Evolutionary conservation across 2,888 invertebrate genomes (phyloP).

Genomic region (Idaea biselata): DNA sequence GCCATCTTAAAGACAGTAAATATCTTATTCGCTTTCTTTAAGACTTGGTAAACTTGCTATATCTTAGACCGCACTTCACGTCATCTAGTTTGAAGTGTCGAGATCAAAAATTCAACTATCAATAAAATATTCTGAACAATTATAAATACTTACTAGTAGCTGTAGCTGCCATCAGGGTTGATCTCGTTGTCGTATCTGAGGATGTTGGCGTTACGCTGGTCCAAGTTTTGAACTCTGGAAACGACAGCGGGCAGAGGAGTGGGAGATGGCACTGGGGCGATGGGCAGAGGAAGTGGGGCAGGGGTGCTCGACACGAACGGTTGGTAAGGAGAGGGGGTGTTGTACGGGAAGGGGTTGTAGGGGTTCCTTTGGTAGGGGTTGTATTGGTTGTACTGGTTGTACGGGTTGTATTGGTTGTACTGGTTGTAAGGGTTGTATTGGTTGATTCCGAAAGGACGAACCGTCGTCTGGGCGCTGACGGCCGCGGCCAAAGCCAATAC

Average conservation of each 20-base stretch:
- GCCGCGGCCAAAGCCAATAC: constrained; percentile 51
- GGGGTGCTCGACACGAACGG: constrained; percentile 20
- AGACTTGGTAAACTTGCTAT: no score
- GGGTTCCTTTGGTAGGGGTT: constrained; percentile 21
- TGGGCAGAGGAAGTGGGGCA: constrained; percentile 9
- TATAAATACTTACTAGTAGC: constrained; percentile 70
- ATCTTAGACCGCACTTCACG: no score
- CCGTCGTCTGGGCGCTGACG: constrained; percentile 43
- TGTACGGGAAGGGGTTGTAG: constrained; percentile 18
- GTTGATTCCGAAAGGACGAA: constrained; percentile 4
- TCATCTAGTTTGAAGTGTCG: no score
- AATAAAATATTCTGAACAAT: neutral
- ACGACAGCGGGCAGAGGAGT: constrained; percentile 12
- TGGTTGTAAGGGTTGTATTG: neutral
- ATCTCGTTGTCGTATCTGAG: constrained; percentile 66
- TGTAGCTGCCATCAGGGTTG: constrained; percentile 77
- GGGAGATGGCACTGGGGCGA: constrained; percentile 11
- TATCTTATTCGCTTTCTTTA: no score
- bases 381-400: constrained; percentile 22
- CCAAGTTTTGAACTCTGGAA: constrained; percentile 21
- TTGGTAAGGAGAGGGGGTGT: constrained; percentile 20
- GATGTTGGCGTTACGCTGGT: constrained; percentile 48
- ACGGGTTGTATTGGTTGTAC: constrained; percentile 14
- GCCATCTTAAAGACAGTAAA: no score
- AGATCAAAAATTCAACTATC: neutral